A percentile compares a stretch with the other conserved stretches of the same genome.
Conservation (phyloP, 1,140 invertebrate species). For the Panagrolaimus sp. region DNA sequence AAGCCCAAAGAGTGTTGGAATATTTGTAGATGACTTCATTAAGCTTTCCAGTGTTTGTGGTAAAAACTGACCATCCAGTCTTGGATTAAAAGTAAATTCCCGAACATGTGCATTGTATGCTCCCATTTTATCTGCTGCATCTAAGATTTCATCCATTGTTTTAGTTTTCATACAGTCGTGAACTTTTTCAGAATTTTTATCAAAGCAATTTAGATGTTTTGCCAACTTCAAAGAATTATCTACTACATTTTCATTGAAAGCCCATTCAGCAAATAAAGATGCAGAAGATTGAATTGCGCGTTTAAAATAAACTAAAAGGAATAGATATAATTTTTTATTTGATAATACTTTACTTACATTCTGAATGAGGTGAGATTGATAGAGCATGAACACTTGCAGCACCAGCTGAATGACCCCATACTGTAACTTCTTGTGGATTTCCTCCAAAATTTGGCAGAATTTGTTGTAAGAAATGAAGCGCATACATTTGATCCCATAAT, state of each 20-base stretch:
- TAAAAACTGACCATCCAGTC: not conserved
- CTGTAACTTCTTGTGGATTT: slow-evolving; percentile 22
- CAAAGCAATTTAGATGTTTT: not conserved
- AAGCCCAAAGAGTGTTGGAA: too few relatives aligned
- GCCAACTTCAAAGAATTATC: not conserved
- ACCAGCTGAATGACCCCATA: slow-evolving; percentile 16
- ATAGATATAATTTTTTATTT: not conserved
- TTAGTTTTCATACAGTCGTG: not conserved
- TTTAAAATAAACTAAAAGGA: slow-evolving; percentile 2
- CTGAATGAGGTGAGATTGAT: slow-evolving; percentile 22
- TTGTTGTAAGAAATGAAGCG: slow-evolving; percentile 19
- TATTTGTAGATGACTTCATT: too few relatives aligned
- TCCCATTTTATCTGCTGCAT: not conserved
- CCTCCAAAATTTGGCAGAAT: slow-evolving; percentile 17
- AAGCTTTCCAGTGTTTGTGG: not conserved
- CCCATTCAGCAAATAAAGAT: not conserved
- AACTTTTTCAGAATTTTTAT: not conserved
- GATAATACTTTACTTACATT: slow-evolving; percentile 4
- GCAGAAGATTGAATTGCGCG: slow-evolving; percentile 5
- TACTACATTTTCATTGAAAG: not conserved
- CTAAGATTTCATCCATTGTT: not conserved
- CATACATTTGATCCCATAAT: slow-evolving; percentile 18
- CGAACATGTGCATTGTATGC: not conserved
- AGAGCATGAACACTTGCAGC: slow-evolving; percentile 19
- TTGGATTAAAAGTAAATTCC: not conserved